Base-by-base conservation (phyloP, 2,797 vertebrate genomes). In the Enteromius treurensis region DNA sequence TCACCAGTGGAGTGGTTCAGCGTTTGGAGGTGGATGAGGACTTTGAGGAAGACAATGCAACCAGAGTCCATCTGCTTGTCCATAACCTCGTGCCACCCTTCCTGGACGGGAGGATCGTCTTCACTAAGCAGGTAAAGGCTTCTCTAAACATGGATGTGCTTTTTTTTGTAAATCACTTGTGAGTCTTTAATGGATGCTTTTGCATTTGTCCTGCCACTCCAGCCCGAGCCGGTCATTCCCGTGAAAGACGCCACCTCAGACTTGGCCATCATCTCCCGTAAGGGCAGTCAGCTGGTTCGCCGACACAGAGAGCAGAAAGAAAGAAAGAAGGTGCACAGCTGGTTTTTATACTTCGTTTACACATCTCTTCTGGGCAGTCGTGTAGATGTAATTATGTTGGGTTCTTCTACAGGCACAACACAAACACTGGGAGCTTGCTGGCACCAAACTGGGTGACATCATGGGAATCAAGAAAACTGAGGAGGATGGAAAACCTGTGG, bases 251-350 rank as follows among this genome's bases (percentile, higher is more conserved):
- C 98, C 4, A 99, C 98, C 23, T 99, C 98, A 0, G 98, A 99
- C 90, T 92, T 99, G 96, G 98, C 98, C 86, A 98, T 99, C 86
- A 99, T 99, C 83, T 96, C 98, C 86, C 96, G 98, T 8, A 99
- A 99, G 89, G 98, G 98, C 89, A 99, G 98, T 89, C 97, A 98
- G 58, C 89, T 99, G 42, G 98, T 99, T 82, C 97, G 98, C 84
- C 99, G 98, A 89, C 98, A 99, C 90, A 95, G 98, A 62, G 98
- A 99, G 88, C 98, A 99, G 84, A 99, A 99, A 89, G 98, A 99
- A 67, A 96, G 98, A 55, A 99, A 97, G 87, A 99, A 99, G 97
- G 98, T 99, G 85, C 29, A 51, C 6, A 37, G 60, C 13, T 53
- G 15, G 0, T 55, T 58, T 53, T 21, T 29, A 26, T 26, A 9